Percentiles rank a stretch among this genome's conserved stretches.
phyloP scores from a whole-genome alignment of 2,888 invertebrate genomes.

The Athalia cordata region DNA sequence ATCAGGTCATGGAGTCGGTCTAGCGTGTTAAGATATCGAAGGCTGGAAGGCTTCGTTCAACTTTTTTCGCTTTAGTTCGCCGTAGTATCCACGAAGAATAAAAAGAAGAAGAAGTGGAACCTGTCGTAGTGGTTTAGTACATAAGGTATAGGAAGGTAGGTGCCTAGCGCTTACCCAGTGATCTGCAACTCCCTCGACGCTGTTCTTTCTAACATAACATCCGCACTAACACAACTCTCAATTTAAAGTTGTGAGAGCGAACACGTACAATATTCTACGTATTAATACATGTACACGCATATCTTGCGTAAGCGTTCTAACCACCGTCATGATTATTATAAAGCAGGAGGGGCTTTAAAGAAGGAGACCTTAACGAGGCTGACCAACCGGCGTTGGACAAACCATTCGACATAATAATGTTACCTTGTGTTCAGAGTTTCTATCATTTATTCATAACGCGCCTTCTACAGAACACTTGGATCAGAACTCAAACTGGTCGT shows the following conservation, averaged over 20 bases:
- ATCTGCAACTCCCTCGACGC: slow-evolving; percentile 56
- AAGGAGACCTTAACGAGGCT: too few relatives aligned
- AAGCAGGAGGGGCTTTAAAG: too few relatives aligned
- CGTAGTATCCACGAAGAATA: slow-evolving; percentile 13
- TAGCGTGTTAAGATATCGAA: slow-evolving; percentile 61
- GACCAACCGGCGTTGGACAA: too few relatives aligned
- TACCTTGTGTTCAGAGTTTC: too few relatives aligned
- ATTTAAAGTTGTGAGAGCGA: background rate
- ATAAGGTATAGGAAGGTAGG: slow-evolving; percentile 8
- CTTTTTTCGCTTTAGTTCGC: slow-evolving; percentile 49
- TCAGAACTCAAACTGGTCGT: too few relatives aligned
- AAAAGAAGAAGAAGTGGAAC: slow-evolving; percentile 23
- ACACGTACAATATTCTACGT: background rate
- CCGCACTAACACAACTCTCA: slow-evolving; percentile 28
- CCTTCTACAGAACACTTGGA: too few relatives aligned
- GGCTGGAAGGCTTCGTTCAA: slow-evolving; percentile 51
- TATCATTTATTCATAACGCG: too few relatives aligned
- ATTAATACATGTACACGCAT: too few relatives aligned
- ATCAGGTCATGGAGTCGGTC: slow-evolving; percentile 55
- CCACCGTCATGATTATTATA: too few relatives aligned
- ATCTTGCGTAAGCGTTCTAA: too few relatives aligned
- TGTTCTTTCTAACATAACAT: slow-evolving; percentile 32
- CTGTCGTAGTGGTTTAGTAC: slow-evolving; percentile 15
- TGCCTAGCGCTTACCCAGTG: slow-evolving; percentile 51
- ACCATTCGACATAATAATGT: too few relatives aligned